Base-by-base conservation (phyloP, 2,113 vertebrate species). In the Platysternon megacephalum region DNA sequence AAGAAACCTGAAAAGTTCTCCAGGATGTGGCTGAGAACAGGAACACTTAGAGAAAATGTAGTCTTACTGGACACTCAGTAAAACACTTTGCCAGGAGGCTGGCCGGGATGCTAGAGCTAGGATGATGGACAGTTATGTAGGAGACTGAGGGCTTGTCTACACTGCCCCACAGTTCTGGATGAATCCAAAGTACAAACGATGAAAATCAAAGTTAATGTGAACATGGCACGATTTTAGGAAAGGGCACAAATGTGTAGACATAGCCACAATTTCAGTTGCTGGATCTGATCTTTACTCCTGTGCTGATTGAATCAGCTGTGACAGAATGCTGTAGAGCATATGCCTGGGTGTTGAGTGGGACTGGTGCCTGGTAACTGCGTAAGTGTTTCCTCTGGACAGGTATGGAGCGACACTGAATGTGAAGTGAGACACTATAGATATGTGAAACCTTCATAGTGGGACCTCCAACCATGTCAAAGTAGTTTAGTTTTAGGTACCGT, bases 251-350 rank as follows among this genome's bases (percentile, higher is more conserved):
- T 39, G 65, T 72, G n/a, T 39, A 72, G 65, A 39, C 65, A 22
- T 39, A 22, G 65, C 17, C n/a, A 22, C 26, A 11, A 16, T 35
- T 51, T 39, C 65, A 46, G 11, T 83, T 17, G 29, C 32, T 65
- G 21, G 28, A n/a, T 85, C 83, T 92, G 72, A 11, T 14, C 74
- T 46, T 78, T 78, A 46, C 24, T 16, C 65, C 19, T 72, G 19
- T 72, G 65, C 26, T 14, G 2, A 2, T 5, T 55, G 17, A 58
- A 80, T 44, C 0, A 0, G 6, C 29, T 56, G 21, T 51, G 29
- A 85, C 35, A 78, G 72, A n/a, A 10, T 49, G 0, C 11, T 28
- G 0, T 5, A 56, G 32, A 0, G 32, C 82, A 44, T 11, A 52
- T 82, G 78, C 29, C 32, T 0, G 46, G 82, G 22, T n/a, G 84